These are phyloP conservation scores for Cassiopea xamachana DNA, from an alignment of 30 jellyfish, hydroid and myxozoan species.

Conservation along the genomic window DNA sequence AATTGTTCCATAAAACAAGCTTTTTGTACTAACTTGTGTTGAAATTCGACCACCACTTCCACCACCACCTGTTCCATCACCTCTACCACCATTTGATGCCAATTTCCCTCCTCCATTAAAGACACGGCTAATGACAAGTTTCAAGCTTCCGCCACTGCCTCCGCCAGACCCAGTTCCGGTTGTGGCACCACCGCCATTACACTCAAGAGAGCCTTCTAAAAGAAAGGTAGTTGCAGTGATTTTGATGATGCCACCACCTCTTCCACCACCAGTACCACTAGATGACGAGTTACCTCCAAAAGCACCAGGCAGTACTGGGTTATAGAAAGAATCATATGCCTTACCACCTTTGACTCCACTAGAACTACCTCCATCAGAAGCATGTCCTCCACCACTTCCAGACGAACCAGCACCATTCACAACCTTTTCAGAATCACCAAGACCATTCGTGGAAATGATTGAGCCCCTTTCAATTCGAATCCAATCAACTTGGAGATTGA, in stretches of 20 bases:
- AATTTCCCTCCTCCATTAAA: constrained; percentile 63
- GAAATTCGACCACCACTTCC: constrained; percentile 76
- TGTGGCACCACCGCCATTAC: constrained; percentile 58
- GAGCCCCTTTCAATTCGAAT: constrained; percentile 68
- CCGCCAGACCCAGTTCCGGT: constrained; percentile 57
- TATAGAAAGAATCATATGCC: constrained; percentile 45
- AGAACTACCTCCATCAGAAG: constrained; percentile 58
- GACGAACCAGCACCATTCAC: constrained; percentile 14
- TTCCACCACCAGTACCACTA: constrained; percentile 39
- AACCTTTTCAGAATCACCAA: constrained; percentile 22
- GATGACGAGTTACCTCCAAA: constrained; percentile 55
- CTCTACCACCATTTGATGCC: constrained; percentile 63
- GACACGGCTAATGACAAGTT: constrained; percentile 20
- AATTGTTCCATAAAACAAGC: constrained; percentile 40
- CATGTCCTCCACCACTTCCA: constrained; percentile 78
- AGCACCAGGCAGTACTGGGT: constrained; percentile 55
- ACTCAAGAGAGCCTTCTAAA: constrained; percentile 47
- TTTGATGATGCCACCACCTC: constrained; percentile 61
- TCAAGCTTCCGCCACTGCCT: constrained; percentile 73
- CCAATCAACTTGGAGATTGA: constrained; percentile 49
- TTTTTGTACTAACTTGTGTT: constrained; percentile 37
- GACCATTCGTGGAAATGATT: constrained; percentile 54
- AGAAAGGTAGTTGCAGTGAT: constrained; percentile 24
- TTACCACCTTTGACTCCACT: constrained; percentile 38
- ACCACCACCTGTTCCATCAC: constrained; percentile 66